Base-by-base conservation (phyloP, 1,140 invertebrate species). In the Amyelois transitella region DNA sequence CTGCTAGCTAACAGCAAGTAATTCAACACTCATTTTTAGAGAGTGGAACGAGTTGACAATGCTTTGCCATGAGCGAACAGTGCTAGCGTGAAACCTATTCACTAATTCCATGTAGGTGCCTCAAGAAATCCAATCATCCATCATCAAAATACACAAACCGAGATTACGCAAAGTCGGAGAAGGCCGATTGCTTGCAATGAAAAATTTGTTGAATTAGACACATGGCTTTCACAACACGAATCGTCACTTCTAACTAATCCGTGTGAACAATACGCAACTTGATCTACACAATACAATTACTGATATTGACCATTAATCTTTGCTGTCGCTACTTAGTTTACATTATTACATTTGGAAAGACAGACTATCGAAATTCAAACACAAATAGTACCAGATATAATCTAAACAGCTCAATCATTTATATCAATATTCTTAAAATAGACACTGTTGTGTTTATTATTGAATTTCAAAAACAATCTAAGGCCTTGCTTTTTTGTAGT, bases 141-240 rank as follows among this genome's bases (percentile, higher is more conserved):
- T 45, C 43, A 45, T 43, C 19, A 45, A 25, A 47, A 52, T 50
- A 58, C 55, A 43, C 32, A 47, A 25, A 18, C 24, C 51, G 4
- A 38, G 2, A 18, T 47, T 51, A 51, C 45, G 17, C 25, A 44
- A 20, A 55, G 43, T 7, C 22, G 45, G 20, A 53, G 61, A 58
- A 64, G 61, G 65, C 49, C 51, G 55, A 66, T 67, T 64, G 58
- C 55, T 56, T 47, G 25, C 24, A 58, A 68, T 68, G 58, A 64
- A 68, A 67, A 68, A 68, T 68, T 68, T 56, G 45, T 54, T 32
- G 59, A 60, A 64, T 68, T 64, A 68, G 32, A 64, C 53, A 44
- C 45, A 55, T 55, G 57, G 48, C 44, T 68, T 68, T 59, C 66
- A 49, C 51, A 62, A 64, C 21, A 14, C n/a, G n/a, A 19, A 25